Base-by-base conservation (phyloP, 2,113 vertebrate genomes). In the Malurus elegans region DNA sequence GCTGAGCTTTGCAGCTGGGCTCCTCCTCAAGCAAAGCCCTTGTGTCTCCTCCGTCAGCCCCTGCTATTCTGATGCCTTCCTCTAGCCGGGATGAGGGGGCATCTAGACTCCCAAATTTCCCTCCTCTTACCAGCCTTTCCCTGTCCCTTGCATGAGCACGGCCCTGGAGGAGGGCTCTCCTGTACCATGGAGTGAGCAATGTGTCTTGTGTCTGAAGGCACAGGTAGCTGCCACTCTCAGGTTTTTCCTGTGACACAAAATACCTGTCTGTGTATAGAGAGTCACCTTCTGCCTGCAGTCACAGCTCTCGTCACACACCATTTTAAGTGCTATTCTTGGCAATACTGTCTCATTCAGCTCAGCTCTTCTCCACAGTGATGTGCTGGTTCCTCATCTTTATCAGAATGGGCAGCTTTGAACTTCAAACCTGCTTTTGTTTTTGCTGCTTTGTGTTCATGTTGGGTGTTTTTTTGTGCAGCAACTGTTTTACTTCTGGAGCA, bases 301-400 rank as follows among this genome's bases (percentile, higher is more conserved):
- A 75, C 17, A 70, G 36, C 58, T n/a, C 54, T 80, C 0, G 0
- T 56, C 54, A 75, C 21, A 45, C 32, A 6, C 15, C 0, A 0
- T 57, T 87, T 87, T 47, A 66, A 53, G 47, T 0, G 0, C 62
- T 89, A 4, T 71, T 70, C 78, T 91, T 89, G 78, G 72, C 64
- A 61, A 10, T 40, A 21, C 58, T 8, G 36, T 29, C 58, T 80
- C 7, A 0, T 48, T 69, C 58, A 60, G 19, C 32, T 71, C 67
- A 53, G n/a, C 44, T 20, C 24, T 65, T 72, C 64, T 84, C 24
- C 31, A 40, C 60, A n/a, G 50, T 44, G 62, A 57, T 9, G 10
- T 26, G 16, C 48, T 47, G 40, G 14, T 76, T 88, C 65, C 31
- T 71, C 26, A 14, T 42, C 64, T 78, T 78, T 66, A 70, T 73